A percentile compares a stretch with the other conserved stretches of the same genome.
Evolutionary conservation across 1,140 invertebrate species (phyloP).

Genomic region (Phocides pigmalion): DNA sequence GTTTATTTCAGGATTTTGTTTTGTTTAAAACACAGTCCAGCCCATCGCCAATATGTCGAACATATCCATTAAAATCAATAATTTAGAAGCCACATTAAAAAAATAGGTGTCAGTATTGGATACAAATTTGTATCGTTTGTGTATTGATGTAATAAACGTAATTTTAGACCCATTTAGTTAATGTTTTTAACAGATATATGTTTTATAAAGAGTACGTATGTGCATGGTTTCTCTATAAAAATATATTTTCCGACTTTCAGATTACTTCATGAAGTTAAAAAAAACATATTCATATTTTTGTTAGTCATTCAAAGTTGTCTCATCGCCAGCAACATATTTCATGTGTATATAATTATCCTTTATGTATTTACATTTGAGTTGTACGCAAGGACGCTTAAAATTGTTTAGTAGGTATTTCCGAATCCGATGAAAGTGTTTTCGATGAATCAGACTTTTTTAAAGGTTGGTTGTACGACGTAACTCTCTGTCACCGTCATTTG

Average conservation of each 20-base stretch:
- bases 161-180: no score
- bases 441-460: slow-evolving; percentile 76
- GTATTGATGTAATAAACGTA: no score
- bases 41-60: no score
- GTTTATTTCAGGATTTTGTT: no score
- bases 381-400: slow-evolving; percentile 79
- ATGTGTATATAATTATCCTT: slow-evolving; percentile 69
- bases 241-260: background rate
- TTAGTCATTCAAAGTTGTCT: slow-evolving; percentile 52
- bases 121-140: no score
- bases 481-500: slow-evolving; percentile 63
- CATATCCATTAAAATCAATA: no score
- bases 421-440: slow-evolving; percentile 70
- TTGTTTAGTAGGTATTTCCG: slow-evolving; percentile 73
- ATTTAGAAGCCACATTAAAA: no score
- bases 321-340: slow-evolving; percentile 44
- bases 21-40: no score
- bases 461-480: slow-evolving; percentile 65
- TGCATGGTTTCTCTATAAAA: background rate
- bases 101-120: no score
- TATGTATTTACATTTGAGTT: slow-evolving; percentile 66
- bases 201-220: no score
- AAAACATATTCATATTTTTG: slow-evolving; percentile 10
- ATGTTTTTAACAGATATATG: no score
- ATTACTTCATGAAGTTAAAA: background rate